Evolutionary conservation across 2,113 vertebrate genomes (phyloP).

Genomic region (Dipodomys stephensi): DNA sequence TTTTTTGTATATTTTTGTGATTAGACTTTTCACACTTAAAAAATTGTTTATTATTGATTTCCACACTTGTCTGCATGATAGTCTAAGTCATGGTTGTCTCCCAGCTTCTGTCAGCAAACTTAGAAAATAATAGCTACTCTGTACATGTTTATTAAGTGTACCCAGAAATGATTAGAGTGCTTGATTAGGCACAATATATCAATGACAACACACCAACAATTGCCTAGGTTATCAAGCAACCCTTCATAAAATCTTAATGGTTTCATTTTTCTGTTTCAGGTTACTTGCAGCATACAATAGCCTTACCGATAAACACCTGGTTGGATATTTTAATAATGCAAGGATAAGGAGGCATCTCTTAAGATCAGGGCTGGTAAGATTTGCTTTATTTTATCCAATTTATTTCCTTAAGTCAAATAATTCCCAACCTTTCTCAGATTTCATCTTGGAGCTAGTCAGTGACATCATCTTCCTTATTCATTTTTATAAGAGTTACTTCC

Average conservation of each 20-base stretch:
- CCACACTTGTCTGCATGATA: constrained; percentile 1
- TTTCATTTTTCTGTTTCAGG: constrained; percentile 84
- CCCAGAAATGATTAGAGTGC: background rate
- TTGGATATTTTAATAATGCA: constrained; percentile 94
- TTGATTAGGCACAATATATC: background rate
- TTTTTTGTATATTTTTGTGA: background rate
- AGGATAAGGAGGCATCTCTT: constrained; percentile 93
- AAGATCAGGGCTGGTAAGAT: constrained; percentile 94
- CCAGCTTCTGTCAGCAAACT: background rate
- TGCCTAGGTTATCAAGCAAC: constrained; percentile 18
- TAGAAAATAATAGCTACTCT: background rate
- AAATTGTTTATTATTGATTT: constrained; percentile 8
- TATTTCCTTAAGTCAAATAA: constrained; percentile 30
- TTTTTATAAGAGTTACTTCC: constrained; percentile 40
- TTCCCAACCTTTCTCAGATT: constrained; percentile 12
- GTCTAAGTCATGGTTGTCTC: background rate
- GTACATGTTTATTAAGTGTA: background rate
- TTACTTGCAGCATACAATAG: constrained; percentile 94
- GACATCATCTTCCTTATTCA: background rate
- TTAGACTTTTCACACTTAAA: background rate
- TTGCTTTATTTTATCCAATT: background rate
- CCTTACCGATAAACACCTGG: constrained; percentile 95
- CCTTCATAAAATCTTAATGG: constrained; percentile 37
- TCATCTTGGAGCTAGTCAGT: constrained; percentile 36
- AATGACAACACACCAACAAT: background rate